Percentiles rank a stretch among this genome's conserved stretches.
These are phyloP conservation scores for Drosophila lutescens DNA, from an alignment of 2,888 invertebrate species.

Conservation along the genomic window DNA sequence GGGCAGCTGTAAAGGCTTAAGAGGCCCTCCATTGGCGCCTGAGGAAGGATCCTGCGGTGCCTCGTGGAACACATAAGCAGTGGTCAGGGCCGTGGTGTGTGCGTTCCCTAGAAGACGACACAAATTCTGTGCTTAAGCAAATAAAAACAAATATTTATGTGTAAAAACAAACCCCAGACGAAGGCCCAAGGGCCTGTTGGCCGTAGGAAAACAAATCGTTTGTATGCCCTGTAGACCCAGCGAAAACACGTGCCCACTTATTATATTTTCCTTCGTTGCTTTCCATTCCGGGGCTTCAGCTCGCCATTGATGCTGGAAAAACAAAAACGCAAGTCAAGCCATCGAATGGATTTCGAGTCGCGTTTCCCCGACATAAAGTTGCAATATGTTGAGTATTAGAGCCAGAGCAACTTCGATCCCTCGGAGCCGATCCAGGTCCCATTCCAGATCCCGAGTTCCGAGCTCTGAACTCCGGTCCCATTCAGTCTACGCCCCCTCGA, in stretches of 20 bases:
- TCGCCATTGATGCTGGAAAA: slow-evolving; percentile 53
- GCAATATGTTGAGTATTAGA: slow-evolving; percentile 80
- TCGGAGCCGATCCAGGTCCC: background rate
- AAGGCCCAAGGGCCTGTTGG: slow-evolving; percentile 59
- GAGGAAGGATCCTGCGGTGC: slow-evolving; percentile 12
- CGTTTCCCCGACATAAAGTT: slow-evolving; percentile 64
- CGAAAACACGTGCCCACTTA: slow-evolving; percentile 74
- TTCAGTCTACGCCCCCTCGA: slow-evolving; percentile 75
- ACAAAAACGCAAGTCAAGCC: slow-evolving; percentile 52
- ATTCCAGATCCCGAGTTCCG: no score
- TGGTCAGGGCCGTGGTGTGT: slow-evolving; percentile 8
- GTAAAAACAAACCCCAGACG: slow-evolving; percentile 60
- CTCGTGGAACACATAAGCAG: no score
- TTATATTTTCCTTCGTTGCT: slow-evolving; percentile 52
- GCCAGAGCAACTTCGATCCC: slow-evolving; percentile 26
- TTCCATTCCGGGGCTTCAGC: slow-evolving; percentile 5
- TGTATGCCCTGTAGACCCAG: slow-evolving; percentile 26
- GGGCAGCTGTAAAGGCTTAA: slow-evolving; percentile 71
- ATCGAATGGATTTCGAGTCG: slow-evolving; percentile 13
- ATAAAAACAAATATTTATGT: slow-evolving; percentile 68
- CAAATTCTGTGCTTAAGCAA: slow-evolving; percentile 62
- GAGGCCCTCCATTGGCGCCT: slow-evolving; percentile 64
- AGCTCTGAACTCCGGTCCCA: slow-evolving; percentile 13
- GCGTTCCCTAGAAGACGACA: slow-evolving; percentile 51
- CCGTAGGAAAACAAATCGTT: slow-evolving; percentile 68